Base-by-base conservation (phyloP, 2,888 invertebrate species). In the Cynaeus angustus region DNA sequence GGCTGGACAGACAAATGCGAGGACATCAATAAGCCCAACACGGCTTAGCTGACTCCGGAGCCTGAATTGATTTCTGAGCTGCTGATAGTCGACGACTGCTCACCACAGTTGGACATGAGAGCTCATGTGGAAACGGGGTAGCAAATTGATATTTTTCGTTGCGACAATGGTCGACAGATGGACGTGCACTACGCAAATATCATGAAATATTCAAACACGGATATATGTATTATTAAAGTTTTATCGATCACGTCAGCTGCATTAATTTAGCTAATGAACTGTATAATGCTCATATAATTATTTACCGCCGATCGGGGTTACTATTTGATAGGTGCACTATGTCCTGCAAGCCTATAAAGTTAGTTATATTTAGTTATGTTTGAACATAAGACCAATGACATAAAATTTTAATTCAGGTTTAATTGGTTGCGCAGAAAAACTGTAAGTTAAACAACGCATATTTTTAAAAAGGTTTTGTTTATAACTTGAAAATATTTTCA, bases 11-110 rank as follows among this genome's bases (percentile, higher is more conserved):
- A 80, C 80, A 80, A 81, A 81, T 81, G 79, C 78, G 78, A 75
- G 74, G 77, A 79, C 80, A 80, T 80, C 79, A 79, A 80, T 81
- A 81, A 80, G 77, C 76, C 78, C 73, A 77, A 79, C 79, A 72
- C 77, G 76, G 78, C 77, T 79, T 77, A 76, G 70, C 62, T 73
- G 61, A 37, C 48, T 41, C 33, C 45, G 26, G 48, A 56, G 28
- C 67, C 68, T 69, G 78, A 81, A 81, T 80, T 80, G 80, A 80
- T 80, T 79, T 68, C 70, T 69, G 69, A 70, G 46, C 66, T 66
- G 58, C 30, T 59, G 59, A 68, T 68, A 62, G 59, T 38, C 50
- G 46, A 13, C 38, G 55, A 55, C 55, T 56, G 56, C 56, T 41
- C 41, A 26, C 50, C 50, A 26, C 50, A 50, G 10, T 50, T 14